Evolutionary conservation across 1,140 invertebrate genomes (phyloP), one percentile per base, ranked within the genome.

Genomic region (Scaptodrosophila lebanonensis): DNA sequence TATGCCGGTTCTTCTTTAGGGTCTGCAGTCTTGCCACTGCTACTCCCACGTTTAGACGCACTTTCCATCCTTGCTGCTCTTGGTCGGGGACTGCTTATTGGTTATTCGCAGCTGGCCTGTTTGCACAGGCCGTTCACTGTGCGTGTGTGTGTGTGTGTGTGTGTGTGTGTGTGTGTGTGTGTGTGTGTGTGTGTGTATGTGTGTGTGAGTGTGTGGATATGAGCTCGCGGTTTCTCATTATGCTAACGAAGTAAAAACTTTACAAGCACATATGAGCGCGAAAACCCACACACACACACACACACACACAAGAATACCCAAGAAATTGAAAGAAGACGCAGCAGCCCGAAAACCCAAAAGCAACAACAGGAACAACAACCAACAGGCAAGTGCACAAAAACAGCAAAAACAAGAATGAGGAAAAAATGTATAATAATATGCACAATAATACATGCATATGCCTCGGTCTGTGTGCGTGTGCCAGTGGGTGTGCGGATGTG

Each of bases 231-330:
- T 79, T 84, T 84, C 79, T 84, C 79, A 84, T 84, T 84, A 84
- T 84, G 73, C 72, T 84, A 84, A 84, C 79, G 79, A 84, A 82
- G 75, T 82, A 82, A 82, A 84, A 84, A 84, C 66, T 84, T 84
- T 82, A 83, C 76, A 82, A 82, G 76, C 66, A 83, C 76, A 82
- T 76, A 76, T 82, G 76, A 76, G 70, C 63, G 47, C 32, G 57
- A 59, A 59, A 53, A 50, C 30, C 22, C 22, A 40, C 43, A 42
- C 33, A 25, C 43, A 49, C 12, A 40, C 36, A 39, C 36, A 52
- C 43, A 25, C 38, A 44, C 16, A 43, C 39, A 40, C 25, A 38
- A 5, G 35, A 0, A 18, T 29, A 35, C 27, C 50, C 43, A 56
- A 56, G 57, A 77, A 72, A 72, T 58, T 57, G 52, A 58, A 50